Evolutionary conservation across 2,888 invertebrate genomes (phyloP).

Genomic region (Hirtodrosophila histrioides): DNA sequence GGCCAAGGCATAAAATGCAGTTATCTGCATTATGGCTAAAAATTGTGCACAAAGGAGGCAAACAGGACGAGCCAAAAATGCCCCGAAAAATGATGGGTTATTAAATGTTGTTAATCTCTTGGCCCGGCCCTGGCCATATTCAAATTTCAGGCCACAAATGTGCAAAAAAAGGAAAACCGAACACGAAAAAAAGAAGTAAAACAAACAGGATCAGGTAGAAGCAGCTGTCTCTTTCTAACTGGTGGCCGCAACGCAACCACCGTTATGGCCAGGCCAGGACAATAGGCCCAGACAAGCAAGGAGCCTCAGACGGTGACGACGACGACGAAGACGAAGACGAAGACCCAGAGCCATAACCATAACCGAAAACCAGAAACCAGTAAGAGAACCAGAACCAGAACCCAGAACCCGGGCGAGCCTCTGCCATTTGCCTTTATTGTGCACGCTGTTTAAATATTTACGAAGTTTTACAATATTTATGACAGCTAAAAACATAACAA

Average conservation of each 20-base stretch:
- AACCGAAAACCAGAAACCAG: neutral
- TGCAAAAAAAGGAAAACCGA: constrained; percentile 17
- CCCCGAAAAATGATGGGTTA: constrained; percentile 71
- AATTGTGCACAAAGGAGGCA: constrained; percentile 54
- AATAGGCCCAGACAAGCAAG: constrained; percentile 31
- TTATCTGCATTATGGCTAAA: constrained; percentile 68
- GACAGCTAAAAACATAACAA: constrained; percentile 79
- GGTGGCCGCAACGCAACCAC: constrained; percentile 46
- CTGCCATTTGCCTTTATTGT: constrained; percentile 77
- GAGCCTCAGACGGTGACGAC: constrained; percentile 8
- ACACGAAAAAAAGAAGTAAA: constrained; percentile 22
- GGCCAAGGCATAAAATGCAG: constrained; percentile 65
- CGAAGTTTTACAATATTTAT: constrained; percentile 79
- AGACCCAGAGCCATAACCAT: too few relatives aligned
- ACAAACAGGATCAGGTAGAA: constrained; percentile 53
- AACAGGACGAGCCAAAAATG: constrained; percentile 43
- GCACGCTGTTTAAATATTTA: constrained; percentile 78
- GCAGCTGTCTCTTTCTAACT: neutral
- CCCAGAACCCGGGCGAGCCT: constrained; percentile 51
- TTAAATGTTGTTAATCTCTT: constrained; percentile 78
- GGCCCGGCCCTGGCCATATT: constrained; percentile 57
- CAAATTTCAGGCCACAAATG: constrained; percentile 66
- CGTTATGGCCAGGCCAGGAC: constrained; percentile 50
- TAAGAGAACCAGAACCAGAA: constrained; percentile 3
- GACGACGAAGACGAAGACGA: constrained; percentile 1